A percentile compares a stretch with the other conserved stretches of the same genome.
Evolutionary conservation across 2,888 invertebrate species (phyloP).

Genomic region (Trypoxylon attenuatum): DNA sequence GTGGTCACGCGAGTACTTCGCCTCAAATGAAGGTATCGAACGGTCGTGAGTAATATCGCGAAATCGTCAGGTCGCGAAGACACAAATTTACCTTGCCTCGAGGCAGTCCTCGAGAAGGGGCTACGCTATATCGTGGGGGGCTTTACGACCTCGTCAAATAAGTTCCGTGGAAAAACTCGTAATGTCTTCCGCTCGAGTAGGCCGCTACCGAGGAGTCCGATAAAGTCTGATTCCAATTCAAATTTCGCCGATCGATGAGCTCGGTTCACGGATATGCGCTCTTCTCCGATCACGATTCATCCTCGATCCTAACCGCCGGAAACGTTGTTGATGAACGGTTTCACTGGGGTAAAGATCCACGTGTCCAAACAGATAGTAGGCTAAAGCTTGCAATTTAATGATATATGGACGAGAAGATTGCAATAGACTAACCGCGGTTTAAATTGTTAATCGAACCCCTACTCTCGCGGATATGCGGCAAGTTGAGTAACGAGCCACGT

Average conservation of each 20-base stretch:
- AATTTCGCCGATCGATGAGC: constrained; percentile 9
- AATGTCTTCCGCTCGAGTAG: constrained; percentile 40
- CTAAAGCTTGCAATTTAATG: no score
- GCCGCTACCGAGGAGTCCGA: constrained; percentile 18
- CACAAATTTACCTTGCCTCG: constrained; percentile 27
- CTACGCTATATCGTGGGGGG: constrained; percentile 24
- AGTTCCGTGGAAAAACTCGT: constrained; percentile 32
- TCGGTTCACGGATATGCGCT: constrained; percentile 1
- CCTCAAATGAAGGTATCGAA: constrained; percentile 33
- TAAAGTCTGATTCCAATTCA: constrained; percentile 10
- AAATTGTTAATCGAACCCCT: no score
- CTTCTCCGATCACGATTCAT: not conserved
- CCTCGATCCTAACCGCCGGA: no score
- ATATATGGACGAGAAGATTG: no score
- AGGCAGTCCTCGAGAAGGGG: constrained; percentile 28
- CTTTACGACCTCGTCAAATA: constrained; percentile 43
- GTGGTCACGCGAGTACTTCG: constrained; percentile 22
- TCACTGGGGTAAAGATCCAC: no score
- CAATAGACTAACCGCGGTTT: no score
- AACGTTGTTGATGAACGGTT: no score
- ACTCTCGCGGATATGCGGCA: no score
- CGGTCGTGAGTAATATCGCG: constrained; percentile 12
- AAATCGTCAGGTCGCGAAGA: constrained; percentile 13
- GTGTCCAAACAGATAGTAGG: no score
- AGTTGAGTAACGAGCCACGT: no score